A percentile compares a stretch with the other conserved stretches of the same genome.
These are phyloP conservation scores for Ips nitidus DNA, from an alignment of 1,140 invertebrate genomes.

Conservation along the genomic window DNA sequence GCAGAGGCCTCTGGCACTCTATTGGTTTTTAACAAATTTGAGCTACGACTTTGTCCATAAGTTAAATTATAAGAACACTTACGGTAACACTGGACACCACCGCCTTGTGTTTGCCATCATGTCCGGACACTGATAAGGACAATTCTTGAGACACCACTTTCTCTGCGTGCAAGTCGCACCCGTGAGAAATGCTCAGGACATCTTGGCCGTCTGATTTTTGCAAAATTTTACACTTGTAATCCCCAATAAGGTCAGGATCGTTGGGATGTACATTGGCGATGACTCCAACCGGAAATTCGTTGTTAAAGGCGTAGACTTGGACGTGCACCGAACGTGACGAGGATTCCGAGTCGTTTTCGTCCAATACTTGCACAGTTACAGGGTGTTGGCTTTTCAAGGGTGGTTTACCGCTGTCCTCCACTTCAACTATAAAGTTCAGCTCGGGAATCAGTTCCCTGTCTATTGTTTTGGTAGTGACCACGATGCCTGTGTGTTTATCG, in stretches of 20 bases:
- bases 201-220: conserved; percentile 59
- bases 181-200: conserved; percentile 71
- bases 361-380: conserved; percentile 76
- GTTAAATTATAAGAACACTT: neutral
- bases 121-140: conserved; percentile 78
- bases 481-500: conserved; percentile 75
- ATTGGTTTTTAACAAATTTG: too few relatives aligned
- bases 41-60: neutral
- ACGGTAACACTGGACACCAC: conserved; percentile 82
- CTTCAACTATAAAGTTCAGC: conserved; percentile 76
- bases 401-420: conserved; percentile 86
- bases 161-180: conserved; percentile 72
- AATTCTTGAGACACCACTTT: conserved; percentile 69
- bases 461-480: conserved; percentile 75
- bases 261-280: conserved; percentile 90
- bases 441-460: conserved; percentile 77
- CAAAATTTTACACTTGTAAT: conserved; percentile 83
- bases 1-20: too few relatives aligned
- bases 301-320: conserved; percentile 76
- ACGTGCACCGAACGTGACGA: conserved; percentile 79
- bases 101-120: conserved; percentile 84
- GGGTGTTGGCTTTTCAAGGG: conserved; percentile 76
- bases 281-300: conserved; percentile 70
- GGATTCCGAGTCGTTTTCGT: conserved; percentile 92
- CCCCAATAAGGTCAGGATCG: conserved; percentile 83